phyloP scores from a whole-genome alignment of 2,888 invertebrate genomes.

The Alentia gelatinosa region DNA sequence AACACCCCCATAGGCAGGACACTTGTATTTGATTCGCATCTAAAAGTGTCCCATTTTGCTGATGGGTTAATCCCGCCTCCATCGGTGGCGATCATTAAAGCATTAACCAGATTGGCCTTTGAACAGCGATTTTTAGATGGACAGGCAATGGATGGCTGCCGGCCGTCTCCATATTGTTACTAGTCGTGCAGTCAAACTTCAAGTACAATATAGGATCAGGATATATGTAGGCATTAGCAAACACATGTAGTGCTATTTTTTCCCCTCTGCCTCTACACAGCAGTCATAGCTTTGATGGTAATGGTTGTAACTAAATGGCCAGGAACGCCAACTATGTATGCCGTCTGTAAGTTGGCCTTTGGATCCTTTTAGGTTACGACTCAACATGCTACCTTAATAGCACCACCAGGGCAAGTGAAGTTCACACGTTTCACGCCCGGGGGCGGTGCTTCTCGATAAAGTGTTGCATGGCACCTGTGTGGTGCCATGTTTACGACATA shows the following conservation, averaged over 20 bases:
- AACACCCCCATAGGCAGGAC: neutral
- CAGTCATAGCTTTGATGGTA: no score
- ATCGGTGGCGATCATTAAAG: neutral
- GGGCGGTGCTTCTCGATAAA: neutral
- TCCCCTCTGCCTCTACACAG: no score
- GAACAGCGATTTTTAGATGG: neutral
- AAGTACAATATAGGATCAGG: neutral
- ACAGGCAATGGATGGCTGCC: neutral
- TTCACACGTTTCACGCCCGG: neutral
- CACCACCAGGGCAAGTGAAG: neutral
- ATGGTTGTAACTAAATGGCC: neutral
- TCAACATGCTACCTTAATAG: neutral
- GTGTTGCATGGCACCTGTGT: neutral
- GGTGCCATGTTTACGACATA: no score
- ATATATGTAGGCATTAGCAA: neutral
- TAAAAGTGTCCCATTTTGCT: neutral
- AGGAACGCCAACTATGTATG: neutral
- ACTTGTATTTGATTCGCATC: neutral
- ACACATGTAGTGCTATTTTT: no score
- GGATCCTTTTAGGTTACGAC: neutral
- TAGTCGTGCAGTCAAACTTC: neutral
- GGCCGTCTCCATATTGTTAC: neutral
- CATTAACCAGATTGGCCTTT: neutral
- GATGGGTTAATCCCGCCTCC: neutral
- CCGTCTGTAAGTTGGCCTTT: neutral